Conservation (phyloP, 2,113 vertebrate species). For the Hypanus sabinus region DNA sequence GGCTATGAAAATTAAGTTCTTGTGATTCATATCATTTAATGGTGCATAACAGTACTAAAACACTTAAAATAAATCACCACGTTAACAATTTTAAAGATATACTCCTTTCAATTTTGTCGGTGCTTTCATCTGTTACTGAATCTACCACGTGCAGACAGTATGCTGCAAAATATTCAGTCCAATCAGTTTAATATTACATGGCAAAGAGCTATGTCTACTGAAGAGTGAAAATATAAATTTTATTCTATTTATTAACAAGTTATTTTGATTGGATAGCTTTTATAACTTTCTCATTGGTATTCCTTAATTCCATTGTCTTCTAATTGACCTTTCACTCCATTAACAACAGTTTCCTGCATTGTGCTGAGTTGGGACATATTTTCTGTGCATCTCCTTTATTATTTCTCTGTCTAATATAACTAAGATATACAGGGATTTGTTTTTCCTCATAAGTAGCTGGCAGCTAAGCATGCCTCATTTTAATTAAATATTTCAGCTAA, state of each 20-base stretch:
- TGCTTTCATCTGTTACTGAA: background rate
- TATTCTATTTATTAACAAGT: background rate
- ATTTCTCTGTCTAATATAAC: background rate
- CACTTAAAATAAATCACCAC: background rate
- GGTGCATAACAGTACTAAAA: too few species aligned
- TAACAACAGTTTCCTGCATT: background rate
- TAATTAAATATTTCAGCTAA: constrained; percentile 35
- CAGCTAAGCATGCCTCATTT: constrained; percentile 26
- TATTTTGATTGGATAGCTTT: background rate
- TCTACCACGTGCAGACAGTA: background rate
- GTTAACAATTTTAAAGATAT: background rate
- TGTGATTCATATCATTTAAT: background rate
- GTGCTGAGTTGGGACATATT: background rate
- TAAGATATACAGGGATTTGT: constrained; percentile 17
- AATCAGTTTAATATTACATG: background rate
- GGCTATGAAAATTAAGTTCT: background rate
- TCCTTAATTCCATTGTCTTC: background rate
- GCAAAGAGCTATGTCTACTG: background rate
- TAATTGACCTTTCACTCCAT: background rate
- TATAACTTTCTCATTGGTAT: background rate
- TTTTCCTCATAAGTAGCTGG: constrained; percentile 32
- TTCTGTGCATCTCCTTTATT: background rate
- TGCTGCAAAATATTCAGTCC: background rate
- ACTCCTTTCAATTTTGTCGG: background rate
- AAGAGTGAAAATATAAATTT: background rate